Percentiles rank a stretch among this genome's conserved stretches.
Evolutionary conservation across 1,140 invertebrate genomes (phyloP).

Genomic region (Xylocopa sonorina): DNA sequence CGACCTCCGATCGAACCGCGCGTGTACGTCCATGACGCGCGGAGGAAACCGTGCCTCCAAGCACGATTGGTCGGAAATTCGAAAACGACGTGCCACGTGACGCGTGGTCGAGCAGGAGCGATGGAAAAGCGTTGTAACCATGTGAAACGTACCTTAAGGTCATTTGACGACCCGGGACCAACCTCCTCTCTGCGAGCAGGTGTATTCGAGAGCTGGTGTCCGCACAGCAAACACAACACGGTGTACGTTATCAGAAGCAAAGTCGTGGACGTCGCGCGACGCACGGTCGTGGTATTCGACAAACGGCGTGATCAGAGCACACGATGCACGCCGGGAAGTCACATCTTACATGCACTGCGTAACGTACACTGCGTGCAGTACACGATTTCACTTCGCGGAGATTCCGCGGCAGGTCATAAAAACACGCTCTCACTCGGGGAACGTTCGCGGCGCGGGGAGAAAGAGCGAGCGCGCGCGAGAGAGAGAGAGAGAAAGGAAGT

Average conservation of each 20-base stretch:
- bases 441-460: too few relatives aligned
- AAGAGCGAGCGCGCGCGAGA: not conserved
- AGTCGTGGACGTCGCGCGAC: not conserved
- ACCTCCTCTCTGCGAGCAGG: not conserved
- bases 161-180: conserved; percentile 17
- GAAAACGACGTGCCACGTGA: conserved; percentile 30
- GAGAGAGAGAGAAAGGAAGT: not conserved
- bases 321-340: conserved; percentile 45
- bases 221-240: not conserved
- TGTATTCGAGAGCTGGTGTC: not conserved
- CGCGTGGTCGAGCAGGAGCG: not conserved
- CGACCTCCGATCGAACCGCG: too few relatives aligned
- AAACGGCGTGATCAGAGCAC: conserved; percentile 16
- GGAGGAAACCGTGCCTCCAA: too few relatives aligned
- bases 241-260: not conserved
- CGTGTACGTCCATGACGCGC: too few relatives aligned
- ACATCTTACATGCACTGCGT: conserved; percentile 53
- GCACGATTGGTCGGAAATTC: too few relatives aligned
- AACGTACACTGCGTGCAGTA: conserved; percentile 1
- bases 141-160: conserved; percentile 34
- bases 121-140: not conserved
- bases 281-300: conserved; percentile 3
- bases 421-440: not conserved
- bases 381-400: conserved; percentile 16
- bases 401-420: conserved; percentile 6